Percentiles rank a stretch among this genome's conserved stretches.
phyloP scores from a whole-genome alignment of 2,797 vertebrate species.

The Dallia pectoralis region DNA sequence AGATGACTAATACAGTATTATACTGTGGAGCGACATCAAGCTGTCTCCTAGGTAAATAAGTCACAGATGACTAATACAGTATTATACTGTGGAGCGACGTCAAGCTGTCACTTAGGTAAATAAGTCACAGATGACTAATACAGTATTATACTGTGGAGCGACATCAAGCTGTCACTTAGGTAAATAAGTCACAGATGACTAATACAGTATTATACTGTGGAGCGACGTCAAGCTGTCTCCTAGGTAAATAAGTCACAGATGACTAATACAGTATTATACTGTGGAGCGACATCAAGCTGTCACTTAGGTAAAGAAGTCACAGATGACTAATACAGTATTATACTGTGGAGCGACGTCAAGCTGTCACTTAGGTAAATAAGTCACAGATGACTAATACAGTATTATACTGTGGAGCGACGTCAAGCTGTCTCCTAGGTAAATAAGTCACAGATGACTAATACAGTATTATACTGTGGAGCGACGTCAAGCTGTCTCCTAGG shows the following conservation, averaged over 20 bases:
- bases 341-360: conserved; percentile 71
- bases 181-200: conserved; percentile 85
- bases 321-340: conserved; percentile 77
- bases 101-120: conserved; percentile 81
- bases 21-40: conserved; percentile 70
- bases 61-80: too few species aligned
- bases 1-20: conserved; percentile 77
- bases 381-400: too few species aligned
- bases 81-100: conserved; percentile 71
- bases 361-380: conserved; percentile 82
- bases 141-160: conserved; percentile 70
- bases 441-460: too few species aligned
- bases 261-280: conserved; percentile 76
- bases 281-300: conserved; percentile 73
- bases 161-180: conserved; percentile 78
- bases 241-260: conserved; percentile 82
- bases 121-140: too few species aligned
- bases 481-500: conserved; percentile 78
- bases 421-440: conserved; percentile 80
- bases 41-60: conserved; percentile 81
- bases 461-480: conserved; percentile 70
- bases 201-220: conserved; percentile 74
- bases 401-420: conserved; percentile 71
- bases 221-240: conserved; percentile 75
- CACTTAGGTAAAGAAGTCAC: conserved; percentile 82